Conservation (phyloP, 1,140 invertebrate genomes). For the Diabrotica undecimpunctata region DNA sequence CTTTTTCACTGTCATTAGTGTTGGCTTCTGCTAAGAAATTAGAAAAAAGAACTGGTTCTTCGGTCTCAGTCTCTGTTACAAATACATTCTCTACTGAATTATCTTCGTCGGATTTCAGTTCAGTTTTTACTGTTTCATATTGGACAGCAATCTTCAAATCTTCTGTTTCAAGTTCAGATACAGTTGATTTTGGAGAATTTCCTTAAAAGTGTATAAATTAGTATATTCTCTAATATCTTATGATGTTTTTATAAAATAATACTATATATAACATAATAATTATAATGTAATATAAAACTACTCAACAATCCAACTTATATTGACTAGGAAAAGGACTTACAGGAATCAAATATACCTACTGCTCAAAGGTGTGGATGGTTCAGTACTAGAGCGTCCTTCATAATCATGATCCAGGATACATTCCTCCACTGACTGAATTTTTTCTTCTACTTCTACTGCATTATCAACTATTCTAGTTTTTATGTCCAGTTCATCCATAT, state of each 20-base stretch:
- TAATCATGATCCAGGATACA: neutral
- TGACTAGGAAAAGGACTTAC: no score
- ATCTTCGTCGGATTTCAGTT: neutral
- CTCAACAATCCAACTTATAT: no score
- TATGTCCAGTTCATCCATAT: neutral
- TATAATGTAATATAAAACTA: no score
- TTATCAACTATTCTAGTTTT: slow-evolving; percentile 1
- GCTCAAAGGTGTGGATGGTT: no score
- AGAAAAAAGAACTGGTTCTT: neutral
- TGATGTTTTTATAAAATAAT: no score
- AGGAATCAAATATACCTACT: no score
- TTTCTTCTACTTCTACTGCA: slow-evolving; percentile 1
- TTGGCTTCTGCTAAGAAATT: neutral
- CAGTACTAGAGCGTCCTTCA: neutral
- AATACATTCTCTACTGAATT: slow-evolving; percentile 4
- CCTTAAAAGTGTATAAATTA: no score
- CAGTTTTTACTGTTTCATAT: neutral
- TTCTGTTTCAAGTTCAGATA: neutral
- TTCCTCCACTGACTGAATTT: neutral
- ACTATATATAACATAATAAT: no score
- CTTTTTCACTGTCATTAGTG: slow-evolving; percentile 3
- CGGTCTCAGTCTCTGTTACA: neutral
- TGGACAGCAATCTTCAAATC: neutral
- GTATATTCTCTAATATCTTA: no score
- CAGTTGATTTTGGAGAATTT: neutral